Conservation (phyloP, 2,888 invertebrate species). For the Spatulosminthurus flaviceps region DNA sequence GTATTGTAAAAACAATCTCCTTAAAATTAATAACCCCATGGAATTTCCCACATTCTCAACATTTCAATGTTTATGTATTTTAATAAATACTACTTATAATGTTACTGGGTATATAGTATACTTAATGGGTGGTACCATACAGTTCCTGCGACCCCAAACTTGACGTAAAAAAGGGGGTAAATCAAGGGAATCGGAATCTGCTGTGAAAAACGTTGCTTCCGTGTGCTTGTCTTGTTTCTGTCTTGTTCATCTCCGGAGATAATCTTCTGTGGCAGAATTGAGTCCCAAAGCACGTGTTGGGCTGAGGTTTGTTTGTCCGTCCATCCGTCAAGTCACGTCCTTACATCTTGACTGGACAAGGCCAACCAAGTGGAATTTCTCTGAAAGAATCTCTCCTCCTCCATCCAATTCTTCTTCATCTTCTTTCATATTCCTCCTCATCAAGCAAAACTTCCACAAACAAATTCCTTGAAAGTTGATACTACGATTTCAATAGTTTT, state of each 20-base stretch:
- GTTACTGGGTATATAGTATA: too few species aligned
- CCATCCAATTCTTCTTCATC: too few species aligned
- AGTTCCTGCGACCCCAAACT: too few species aligned
- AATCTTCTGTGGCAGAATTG: neutral
- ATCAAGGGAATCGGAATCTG: too few species aligned
- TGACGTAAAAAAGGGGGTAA: too few species aligned
- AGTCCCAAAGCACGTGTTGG: conserved; percentile 1
- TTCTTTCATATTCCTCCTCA: neutral
- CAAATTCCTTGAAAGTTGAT: neutral
- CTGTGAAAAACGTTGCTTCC: neutral
- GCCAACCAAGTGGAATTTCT: neutral
- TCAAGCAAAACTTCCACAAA: neutral
- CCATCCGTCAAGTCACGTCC: conserved; percentile 1
- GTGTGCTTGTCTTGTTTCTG: neutral
- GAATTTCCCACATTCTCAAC: conserved; percentile 3
- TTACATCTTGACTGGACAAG: neutral
- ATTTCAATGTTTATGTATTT: too few species aligned
- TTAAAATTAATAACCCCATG: neutral
- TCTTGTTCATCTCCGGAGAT: neutral
- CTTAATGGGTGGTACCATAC: too few species aligned
- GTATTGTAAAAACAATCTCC: neutral
- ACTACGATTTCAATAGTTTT: neutral
- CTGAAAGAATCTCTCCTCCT: neutral
- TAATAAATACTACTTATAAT: too few species aligned
- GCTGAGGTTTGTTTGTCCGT: neutral